Base-by-base conservation (phyloP, 2,113 vertebrate species). In the Phasianus colchicus region DNA sequence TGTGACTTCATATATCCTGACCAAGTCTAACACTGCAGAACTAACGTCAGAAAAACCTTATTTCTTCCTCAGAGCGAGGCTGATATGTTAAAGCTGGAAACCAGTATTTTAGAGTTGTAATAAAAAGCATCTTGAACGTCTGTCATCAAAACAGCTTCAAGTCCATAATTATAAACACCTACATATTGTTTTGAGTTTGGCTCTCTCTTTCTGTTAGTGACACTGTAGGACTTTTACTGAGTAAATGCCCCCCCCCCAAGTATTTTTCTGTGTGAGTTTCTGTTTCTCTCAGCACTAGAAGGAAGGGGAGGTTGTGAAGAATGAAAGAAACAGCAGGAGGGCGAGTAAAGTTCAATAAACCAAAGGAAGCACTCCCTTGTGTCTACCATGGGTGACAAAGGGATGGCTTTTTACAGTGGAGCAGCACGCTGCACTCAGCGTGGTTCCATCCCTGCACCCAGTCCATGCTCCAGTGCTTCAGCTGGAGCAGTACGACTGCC, bases 61-160 rank as follows among this genome's bases (percentile, higher is more conserved):
- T 55, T 27, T 42, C 67, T 55, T 32, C 21, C 25, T 40, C 55
- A 40, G 30, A 47, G 15, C 4, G 10, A 75, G 42, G 50, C 82
- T 91, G 86, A 32, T 91, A 85, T 88, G 97, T 88, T 82, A 64
- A 32, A 86, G 16, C 36, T 66, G 61, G 34, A 74, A 25, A 65
- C 18, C 29, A n/a, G 45, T 60, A 50, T 75, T 82, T 58, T 71
- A 88, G 85, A 96, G 71, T 69, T 69, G 14, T 48, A 67, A 66
- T 83, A 92, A 95, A 76, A 42, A 96, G 42, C 10, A 85, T 88
- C 34, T 91, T 73, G 40, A 93, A 95, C 86, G 69, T 71, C 63
- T 76, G n/a, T 55, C 63, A 77, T 65, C 57, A 52, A 61, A 81
- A 77, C 45, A 81, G 86, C 86, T 78, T 48, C 17, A 83, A 96